A percentile compares a stretch with the other conserved stretches of the same genome.
These are phyloP conservation scores for Podarcis muralis DNA, from an alignment of 2,113 vertebrate species.

Conservation along the genomic window DNA sequence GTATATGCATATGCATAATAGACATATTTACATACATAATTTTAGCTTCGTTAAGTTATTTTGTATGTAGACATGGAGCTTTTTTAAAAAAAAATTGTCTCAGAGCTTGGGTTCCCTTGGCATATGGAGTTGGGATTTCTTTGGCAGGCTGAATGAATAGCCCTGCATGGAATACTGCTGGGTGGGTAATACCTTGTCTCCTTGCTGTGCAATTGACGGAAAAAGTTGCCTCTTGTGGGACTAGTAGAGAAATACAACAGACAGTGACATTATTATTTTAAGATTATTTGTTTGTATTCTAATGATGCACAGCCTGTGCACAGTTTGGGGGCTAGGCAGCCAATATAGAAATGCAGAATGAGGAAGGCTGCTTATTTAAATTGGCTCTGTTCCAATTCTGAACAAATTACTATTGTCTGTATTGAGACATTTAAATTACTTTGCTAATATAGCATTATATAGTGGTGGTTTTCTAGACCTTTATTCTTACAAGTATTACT, in stretches of 20 bases:
- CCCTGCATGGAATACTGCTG: conserved; percentile 22
- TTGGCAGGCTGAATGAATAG: conserved; percentile 10
- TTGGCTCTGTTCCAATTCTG: not conserved
- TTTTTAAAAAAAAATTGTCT: too few species aligned
- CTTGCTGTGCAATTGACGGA: not conserved
- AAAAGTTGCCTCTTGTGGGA: conserved; percentile 31
- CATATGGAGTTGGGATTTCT: conserved; percentile 11
- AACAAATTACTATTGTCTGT: conserved; percentile 8
- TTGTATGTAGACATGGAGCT: not conserved
- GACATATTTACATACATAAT: not conserved
- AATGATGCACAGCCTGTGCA: not conserved
- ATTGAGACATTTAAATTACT: not conserved
- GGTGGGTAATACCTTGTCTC: conserved; percentile 33
- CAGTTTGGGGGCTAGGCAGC: conserved; percentile 23
- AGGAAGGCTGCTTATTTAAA: not conserved
- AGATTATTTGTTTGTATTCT: conserved; percentile 38
- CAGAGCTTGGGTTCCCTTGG: not conserved
- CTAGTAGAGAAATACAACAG: conserved; percentile 48
- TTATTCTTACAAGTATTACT: not conserved
- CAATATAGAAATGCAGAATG: not conserved
- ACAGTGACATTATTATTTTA: conserved; percentile 27
- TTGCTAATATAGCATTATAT: not conserved
- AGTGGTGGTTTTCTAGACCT: not conserved
- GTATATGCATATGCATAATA: not conserved
- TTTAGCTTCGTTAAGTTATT: not conserved